A percentile compares a stretch with the other conserved stretches of the same genome.
Conservation (phyloP, 2,797 vertebrate genomes). For the Sternotherus odoratus region DNA sequence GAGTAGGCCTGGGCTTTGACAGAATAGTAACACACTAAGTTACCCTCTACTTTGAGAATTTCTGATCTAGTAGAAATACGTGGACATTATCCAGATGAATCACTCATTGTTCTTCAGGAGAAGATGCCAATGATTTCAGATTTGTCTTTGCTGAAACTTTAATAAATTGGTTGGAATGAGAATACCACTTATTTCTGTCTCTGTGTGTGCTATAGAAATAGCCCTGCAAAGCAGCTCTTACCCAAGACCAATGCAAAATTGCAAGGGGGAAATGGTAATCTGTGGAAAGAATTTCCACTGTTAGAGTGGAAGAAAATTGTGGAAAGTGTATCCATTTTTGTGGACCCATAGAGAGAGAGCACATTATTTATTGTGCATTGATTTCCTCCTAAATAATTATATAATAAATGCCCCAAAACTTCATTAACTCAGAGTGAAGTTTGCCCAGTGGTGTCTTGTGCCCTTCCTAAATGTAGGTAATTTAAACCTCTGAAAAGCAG, state of each 20-base stretch:
- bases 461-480: background rate
- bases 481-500: background rate
- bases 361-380: fast-evolving
- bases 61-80: background rate
- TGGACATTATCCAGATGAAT: background rate
- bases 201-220: background rate
- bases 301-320: background rate
- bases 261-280: background rate
- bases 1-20: too few relatives aligned
- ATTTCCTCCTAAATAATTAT: background rate
- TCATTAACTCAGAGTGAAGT: background rate
- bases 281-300: background rate
- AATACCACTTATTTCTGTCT: background rate
- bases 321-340: background rate
- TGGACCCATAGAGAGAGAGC: background rate
- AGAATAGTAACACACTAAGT: too few relatives aligned
- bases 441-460: background rate
- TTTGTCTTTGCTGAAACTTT: background rate
- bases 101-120: background rate
- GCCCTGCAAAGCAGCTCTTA: background rate
- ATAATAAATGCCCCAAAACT: too few relatives aligned
- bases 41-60: too few relatives aligned
- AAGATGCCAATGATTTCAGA: background rate
- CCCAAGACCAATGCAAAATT: background rate
- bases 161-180: background rate